Conservation (phyloP, 1,140 invertebrate species). For the Camponotus floridanus region DNA sequence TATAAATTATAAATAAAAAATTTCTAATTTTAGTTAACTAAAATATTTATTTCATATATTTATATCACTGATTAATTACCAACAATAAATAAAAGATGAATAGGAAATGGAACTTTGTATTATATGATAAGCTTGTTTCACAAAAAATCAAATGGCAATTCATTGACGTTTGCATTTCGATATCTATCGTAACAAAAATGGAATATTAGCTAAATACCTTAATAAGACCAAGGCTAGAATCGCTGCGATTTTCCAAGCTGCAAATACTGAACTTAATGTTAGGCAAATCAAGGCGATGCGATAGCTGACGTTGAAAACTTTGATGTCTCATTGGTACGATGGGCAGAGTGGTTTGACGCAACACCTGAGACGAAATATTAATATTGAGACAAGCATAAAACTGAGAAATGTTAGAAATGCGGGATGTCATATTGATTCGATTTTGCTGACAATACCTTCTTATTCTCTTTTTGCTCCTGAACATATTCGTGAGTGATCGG, state of each 20-base stretch:
- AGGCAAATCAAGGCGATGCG: conserved; percentile 91
- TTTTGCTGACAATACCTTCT: conserved; percentile 86
- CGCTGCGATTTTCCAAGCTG: conserved; percentile 89
- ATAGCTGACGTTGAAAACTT: conserved; percentile 92
- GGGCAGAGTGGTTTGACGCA: conserved; percentile 93
- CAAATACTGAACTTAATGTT: conserved; percentile 93
- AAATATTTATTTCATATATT: not conserved
- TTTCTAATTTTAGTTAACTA: not conserved
- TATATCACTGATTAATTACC: not conserved
- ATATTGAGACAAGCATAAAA: not conserved
- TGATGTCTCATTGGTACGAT: conserved; percentile 93
- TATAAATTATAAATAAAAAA: not conserved
- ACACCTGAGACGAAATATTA: conserved; percentile 85
- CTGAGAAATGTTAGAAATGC: not conserved
- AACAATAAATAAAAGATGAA: not conserved
- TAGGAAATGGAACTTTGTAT: not conserved
- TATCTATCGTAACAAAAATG: not conserved
- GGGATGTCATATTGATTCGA: not conserved
- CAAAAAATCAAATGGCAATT: conserved; percentile 12
- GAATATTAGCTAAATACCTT: conserved; percentile 84
- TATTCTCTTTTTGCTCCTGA: conserved; percentile 90
- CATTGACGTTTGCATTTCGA: not conserved
- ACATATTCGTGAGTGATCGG: conserved; percentile 91
- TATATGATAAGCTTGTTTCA: conserved; percentile 23
- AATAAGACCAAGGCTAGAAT: conserved; percentile 89